Evolutionary conservation across 64 coral and sea anemone species (phyloP), one percentile per base, ranked within the genome.

Genomic region (Montipora cactus): DNA sequence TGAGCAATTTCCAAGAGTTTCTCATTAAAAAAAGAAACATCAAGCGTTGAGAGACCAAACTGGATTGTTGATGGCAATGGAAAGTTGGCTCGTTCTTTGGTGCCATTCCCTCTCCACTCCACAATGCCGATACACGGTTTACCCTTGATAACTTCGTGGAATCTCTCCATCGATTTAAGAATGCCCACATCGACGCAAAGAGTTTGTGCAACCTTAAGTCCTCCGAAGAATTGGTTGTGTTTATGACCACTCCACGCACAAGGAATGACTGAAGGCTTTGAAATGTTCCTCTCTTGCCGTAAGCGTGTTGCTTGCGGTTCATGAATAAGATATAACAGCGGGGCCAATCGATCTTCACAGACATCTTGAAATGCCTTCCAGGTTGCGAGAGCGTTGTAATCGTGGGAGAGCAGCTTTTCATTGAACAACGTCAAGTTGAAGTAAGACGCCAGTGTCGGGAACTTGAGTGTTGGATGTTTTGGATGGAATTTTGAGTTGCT

Each of bases 121-220:
- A 95, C 93, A 52, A 98, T 90, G 18, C 96, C 96, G 66, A 98
- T 75, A 87, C 96, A 98, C 6, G 66, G 8, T 46, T 78, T 79
- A 6, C 84, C 78, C 71, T 86, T 90, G 45, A 98, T 47, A 53
- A 95, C 87, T 46, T 93, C 77, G 46, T 95, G 89, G 15, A 98
- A 67, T 55, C 80, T 87, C 57, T 89, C 76, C 57, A 85, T 72
- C n/a, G 79, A 81, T 59, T 73, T 75, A 72, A 98, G 92, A 4
- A 95, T 86, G 51, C 92, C 89, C 47, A 90, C 89, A 84, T 98
- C 93, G 10, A 98, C 86, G 74, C 96, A 98, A 18, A 98, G 76
- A 72, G 89, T 92, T 59, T n/a, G 71, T 73, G 74, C 89, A 37
- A 98, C 72, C 87, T 95, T 90, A 74, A 98, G 93, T 2, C 91